Percentiles rank a stretch among this genome's conserved stretches.
These are phyloP conservation scores for Theodoxus fluviatilis DNA, from an alignment of 2,888 invertebrate genomes.

Conservation along the genomic window DNA sequence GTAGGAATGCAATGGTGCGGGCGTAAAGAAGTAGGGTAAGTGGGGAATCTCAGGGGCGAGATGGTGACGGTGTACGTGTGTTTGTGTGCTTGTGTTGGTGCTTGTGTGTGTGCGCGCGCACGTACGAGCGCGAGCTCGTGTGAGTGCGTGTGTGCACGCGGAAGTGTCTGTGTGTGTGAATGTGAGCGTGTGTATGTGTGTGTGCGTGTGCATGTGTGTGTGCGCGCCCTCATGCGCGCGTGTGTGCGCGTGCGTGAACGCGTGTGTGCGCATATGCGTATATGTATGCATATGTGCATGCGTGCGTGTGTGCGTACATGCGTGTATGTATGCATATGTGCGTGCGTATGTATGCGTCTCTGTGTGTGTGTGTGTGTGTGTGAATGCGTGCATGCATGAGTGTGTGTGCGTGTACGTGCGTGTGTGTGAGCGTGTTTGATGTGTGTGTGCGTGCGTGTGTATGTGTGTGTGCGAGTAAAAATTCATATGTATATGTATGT, in stretches of 20 bases:
- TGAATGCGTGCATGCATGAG: not conserved
- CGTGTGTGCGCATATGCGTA: no score
- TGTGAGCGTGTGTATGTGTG: not conserved
- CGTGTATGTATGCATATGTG: no score
- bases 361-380: not conserved
- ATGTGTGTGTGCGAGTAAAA: not conserved
- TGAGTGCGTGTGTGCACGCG: not conserved
- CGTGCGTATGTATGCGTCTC: not conserved
- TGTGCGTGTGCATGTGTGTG: not conserved
- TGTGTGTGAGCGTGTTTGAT: not conserved
- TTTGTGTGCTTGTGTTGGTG: no score
- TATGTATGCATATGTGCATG: not conserved
- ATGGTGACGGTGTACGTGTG: no score
- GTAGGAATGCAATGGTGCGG: no score
- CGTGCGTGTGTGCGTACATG: not conserved
- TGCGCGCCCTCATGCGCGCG: not conserved
- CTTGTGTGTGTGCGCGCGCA: no score
- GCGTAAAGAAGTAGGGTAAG: no score
- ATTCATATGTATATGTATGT: not conserved
- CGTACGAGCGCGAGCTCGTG: not conserved
- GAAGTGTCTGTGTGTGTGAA: not conserved
- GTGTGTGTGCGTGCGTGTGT: not conserved
- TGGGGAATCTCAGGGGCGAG: no score
- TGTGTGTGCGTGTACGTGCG: not conserved
- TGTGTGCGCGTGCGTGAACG: no score